Evolutionary conservation across 2,888 invertebrate genomes (phyloP).

Genomic region (Phlogophora meticulosa): DNA sequence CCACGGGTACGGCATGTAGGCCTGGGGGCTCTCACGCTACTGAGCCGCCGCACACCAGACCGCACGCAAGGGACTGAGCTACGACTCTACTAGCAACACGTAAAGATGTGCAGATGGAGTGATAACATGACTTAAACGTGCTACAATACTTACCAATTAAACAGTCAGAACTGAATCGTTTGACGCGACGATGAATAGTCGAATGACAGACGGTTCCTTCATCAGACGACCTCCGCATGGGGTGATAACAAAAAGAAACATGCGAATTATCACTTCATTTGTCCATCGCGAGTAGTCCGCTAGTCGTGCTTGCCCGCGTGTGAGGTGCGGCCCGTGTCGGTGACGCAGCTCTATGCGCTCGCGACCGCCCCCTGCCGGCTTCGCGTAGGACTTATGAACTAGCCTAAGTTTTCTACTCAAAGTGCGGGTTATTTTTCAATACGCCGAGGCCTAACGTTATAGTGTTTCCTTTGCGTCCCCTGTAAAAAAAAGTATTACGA

Average conservation of each 20-base stretch:
- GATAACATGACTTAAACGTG: conserved; percentile 6
- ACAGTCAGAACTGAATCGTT: conserved; percentile 8
- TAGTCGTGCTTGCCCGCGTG: background rate
- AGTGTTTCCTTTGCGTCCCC: conserved; percentile 65
- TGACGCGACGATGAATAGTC: conserved; percentile 35
- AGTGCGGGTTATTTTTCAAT: conserved; percentile 62
- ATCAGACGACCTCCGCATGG: background rate
- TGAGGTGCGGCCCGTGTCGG: conserved; percentile 20
- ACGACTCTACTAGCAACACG: too few species aligned
- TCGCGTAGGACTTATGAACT: conserved; percentile 66
- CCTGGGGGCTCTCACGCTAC: conserved; percentile 65
- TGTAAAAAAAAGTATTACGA: conserved; percentile 68
- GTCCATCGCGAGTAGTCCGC: background rate
- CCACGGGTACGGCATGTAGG: conserved; percentile 91
- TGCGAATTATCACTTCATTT: conserved; percentile 21
- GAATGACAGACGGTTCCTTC: conserved; percentile 20
- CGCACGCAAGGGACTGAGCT: too few species aligned
- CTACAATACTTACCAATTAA: background rate
- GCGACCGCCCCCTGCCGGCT: conserved; percentile 61
- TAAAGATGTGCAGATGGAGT: background rate
- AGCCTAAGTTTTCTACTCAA: conserved; percentile 67
- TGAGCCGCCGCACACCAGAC: conserved; percentile 1
- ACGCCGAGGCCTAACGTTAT: conserved; percentile 72
- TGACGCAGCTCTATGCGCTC: conserved; percentile 58
- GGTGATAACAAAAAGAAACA: background rate